A percentile compares a stretch with the other conserved stretches of the same genome.
Conservation (phyloP, 2,888 invertebrate genomes). For the Acrobasis suavella region DNA sequence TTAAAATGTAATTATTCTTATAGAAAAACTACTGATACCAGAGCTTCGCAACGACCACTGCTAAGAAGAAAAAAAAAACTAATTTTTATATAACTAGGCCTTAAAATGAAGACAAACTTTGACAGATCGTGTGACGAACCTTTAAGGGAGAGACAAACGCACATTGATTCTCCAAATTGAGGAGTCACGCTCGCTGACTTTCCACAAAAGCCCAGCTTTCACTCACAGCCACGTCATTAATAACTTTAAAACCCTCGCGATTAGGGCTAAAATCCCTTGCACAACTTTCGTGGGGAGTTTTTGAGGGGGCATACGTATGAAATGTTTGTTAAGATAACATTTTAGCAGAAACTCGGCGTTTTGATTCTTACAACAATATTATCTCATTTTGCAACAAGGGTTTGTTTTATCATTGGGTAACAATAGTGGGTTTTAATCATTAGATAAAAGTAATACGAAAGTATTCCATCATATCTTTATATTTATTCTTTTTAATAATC, state of each 20-base stretch:
- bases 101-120: neutral
- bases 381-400: neutral
- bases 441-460: neutral
- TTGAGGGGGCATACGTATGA: slow-evolving; percentile 5
- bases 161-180: slow-evolving; percentile 14
- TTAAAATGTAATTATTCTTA: too few relatives aligned
- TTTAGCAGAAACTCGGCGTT: slow-evolving; percentile 2
- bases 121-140: neutral
- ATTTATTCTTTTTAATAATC: too few relatives aligned
- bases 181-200: neutral
- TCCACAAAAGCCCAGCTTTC: neutral
- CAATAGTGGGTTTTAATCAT: neutral
- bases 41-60: too few relatives aligned
- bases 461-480: neutral
- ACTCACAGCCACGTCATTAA: slow-evolving; percentile 3
- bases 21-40: too few relatives aligned
- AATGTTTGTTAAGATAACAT: slow-evolving; percentile 15
- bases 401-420: slow-evolving; percentile 3
- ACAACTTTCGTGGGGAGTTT: neutral
- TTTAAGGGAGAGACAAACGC: neutral
- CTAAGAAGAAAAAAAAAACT: too few relatives aligned
- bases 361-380: slow-evolving; percentile 13
- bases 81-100: too few relatives aligned
- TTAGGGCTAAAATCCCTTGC: slow-evolving; percentile 5
- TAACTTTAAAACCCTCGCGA: slow-evolving; percentile 4